Conservation (phyloP, 2,797 vertebrate genomes). For the Poeciliopsis presidionis region DNA sequence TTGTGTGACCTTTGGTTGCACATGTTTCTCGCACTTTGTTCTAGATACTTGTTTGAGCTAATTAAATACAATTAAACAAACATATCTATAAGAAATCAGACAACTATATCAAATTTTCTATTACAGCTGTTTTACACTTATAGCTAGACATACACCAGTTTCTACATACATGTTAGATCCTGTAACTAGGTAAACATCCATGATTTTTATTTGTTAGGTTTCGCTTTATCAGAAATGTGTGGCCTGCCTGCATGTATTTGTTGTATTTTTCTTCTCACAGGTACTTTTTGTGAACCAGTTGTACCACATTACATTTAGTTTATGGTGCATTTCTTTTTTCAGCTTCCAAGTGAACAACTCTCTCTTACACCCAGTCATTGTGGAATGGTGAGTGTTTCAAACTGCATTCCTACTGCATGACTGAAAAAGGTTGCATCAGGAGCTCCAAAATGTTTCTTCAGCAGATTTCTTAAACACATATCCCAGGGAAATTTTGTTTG, state of each 20-base stretch:
- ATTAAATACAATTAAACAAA: too few species aligned
- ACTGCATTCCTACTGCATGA: neutral
- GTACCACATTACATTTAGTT: neutral
- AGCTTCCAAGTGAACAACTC: slow-evolving; percentile 93
- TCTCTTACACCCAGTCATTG: slow-evolving; percentile 90
- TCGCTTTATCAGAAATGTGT: slow-evolving; percentile 1
- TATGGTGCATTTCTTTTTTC: slow-evolving; percentile 4
- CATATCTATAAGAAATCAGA: too few species aligned
- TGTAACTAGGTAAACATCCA: neutral
- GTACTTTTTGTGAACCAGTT: slow-evolving; percentile 3
- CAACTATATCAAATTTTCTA: too few species aligned
- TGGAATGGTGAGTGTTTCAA: slow-evolving; percentile 88
- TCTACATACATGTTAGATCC: neutral
- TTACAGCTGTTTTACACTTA: neutral
- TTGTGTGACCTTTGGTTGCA: too few species aligned
- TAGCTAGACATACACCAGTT: neutral
- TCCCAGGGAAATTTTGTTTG: slow-evolving; percentile 25
- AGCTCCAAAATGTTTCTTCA: slow-evolving; percentile 5
- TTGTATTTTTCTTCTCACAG: slow-evolving; percentile 10
- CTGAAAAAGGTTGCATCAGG: neutral
- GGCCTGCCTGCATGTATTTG: slow-evolving; percentile 6
- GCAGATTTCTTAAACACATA: neutral
- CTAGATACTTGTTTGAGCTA: too few species aligned
- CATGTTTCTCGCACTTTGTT: too few species aligned
- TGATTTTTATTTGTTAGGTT: neutral